Conservation (phyloP, 2,113 vertebrate genomes). For the Patagioenas fasciata region DNA sequence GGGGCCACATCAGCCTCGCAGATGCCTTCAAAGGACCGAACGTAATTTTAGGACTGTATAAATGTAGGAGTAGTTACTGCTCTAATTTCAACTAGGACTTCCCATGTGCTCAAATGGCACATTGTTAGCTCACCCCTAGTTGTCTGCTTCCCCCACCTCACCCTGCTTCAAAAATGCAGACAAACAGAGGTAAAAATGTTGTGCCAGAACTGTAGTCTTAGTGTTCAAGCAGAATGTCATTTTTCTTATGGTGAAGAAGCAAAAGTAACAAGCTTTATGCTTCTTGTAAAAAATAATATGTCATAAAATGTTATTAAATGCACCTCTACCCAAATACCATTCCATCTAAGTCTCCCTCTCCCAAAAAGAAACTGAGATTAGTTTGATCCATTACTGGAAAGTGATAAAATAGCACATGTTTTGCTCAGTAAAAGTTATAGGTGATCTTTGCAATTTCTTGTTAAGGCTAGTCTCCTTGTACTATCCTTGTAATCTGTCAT, state of each 20-base stretch:
- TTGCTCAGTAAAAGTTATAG: constrained; percentile 28
- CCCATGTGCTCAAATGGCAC: not conserved
- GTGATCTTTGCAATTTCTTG: constrained; percentile 8
- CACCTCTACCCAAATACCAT: not conserved
- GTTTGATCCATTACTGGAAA: not conserved
- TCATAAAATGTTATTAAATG: constrained; percentile 13
- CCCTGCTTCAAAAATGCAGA: not conserved
- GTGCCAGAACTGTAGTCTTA: not conserved
- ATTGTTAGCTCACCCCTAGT: not conserved
- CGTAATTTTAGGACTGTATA: no score
- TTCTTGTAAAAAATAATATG: constrained; percentile 27
- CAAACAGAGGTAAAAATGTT: not conserved
- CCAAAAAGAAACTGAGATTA: not conserved
- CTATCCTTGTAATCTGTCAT: not conserved
- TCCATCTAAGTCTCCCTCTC: not conserved
- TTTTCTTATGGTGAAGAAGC: not conserved
- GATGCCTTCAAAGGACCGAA: no score
- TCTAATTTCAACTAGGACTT: not conserved
- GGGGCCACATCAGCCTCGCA: no score
- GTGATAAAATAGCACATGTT: constrained; percentile 13
- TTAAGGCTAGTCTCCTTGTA: not conserved
- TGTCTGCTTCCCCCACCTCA: not conserved
- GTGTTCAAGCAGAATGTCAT: not conserved
- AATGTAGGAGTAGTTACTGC: no score
- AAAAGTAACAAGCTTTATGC: constrained; percentile 15